Conservation (phyloP, 2,113 vertebrate species). For the Amphiprion ocellaris region DNA sequence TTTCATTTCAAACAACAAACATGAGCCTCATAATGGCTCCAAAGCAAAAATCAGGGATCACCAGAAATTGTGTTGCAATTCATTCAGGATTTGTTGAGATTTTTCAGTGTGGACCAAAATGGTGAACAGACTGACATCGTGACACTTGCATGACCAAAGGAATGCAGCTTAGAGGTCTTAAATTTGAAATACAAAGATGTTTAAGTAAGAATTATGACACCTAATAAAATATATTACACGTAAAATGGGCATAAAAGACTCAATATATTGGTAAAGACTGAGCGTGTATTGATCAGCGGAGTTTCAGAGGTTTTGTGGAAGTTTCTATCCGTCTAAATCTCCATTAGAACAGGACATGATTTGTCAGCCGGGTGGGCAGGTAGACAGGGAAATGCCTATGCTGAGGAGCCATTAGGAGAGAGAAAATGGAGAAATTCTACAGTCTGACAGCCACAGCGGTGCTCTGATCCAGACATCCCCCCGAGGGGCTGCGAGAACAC, state of each 20-base stretch:
- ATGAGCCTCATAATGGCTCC: neutral
- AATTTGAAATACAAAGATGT: neutral
- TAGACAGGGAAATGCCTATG: conserved; percentile 68
- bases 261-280: neutral
- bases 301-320: conserved; percentile 35
- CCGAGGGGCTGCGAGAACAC: conserved; percentile 69
- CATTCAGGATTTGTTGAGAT: no score
- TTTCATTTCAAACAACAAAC: neutral
- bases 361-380: conserved; percentile 59
- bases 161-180: no score
- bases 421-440: conserved; percentile 78
- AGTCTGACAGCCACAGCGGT: conserved; percentile 76
- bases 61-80: no score
- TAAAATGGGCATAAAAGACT: neutral
- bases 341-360: conserved; percentile 49
- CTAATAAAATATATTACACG: neutral
- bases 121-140: no score
- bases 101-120: no score
- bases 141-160: no score
- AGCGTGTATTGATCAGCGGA: conserved; percentile 10
- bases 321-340: conserved; percentile 45
- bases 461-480: conserved; percentile 74
- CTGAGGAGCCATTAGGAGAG: conserved; percentile 71
- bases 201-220: conserved; percentile 22
- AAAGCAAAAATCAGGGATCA: no score